phyloP scores from a whole-genome alignment of 2,797 vertebrate genomes.

The Onychomys torridus region DNA sequence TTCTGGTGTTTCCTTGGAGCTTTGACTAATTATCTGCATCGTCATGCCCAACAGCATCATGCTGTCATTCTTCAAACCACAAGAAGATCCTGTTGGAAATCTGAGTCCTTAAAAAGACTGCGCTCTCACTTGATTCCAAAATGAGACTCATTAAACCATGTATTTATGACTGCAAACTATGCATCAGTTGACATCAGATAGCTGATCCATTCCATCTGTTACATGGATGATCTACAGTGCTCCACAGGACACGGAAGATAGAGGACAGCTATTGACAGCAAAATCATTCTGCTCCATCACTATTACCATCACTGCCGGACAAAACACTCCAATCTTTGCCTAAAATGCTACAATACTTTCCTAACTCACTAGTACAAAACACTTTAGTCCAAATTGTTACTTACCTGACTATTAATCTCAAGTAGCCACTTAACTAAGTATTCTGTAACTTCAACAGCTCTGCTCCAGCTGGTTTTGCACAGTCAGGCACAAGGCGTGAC shows the following conservation, averaged over 20 bases:
- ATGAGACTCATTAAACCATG: neutral
- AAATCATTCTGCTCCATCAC: neutral
- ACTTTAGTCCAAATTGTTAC: constrained; percentile 2
- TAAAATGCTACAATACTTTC: neutral
- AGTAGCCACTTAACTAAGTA: neutral
- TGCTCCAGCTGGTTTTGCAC: neutral
- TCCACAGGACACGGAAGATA: constrained; percentile 8
- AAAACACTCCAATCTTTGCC: neutral
- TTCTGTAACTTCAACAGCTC: neutral
- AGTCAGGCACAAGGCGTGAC: neutral
- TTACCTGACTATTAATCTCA: neutral
- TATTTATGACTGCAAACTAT: constrained; percentile 19
- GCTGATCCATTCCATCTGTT: neutral
- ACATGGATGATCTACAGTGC: neutral
- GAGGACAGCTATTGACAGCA: neutral
- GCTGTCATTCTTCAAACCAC: constrained; percentile 52
- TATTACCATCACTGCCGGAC: neutral
- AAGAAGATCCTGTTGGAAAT: constrained; percentile 47
- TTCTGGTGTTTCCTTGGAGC: constrained; percentile 38
- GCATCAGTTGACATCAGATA: constrained; percentile 12
- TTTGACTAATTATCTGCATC: constrained; percentile 63
- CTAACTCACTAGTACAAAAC: neutral
- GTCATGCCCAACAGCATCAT: constrained; percentile 8
- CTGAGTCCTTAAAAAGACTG: neutral
- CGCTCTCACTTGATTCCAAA: constrained; percentile 27